Evolutionary conservation across 1,140 invertebrate species (phyloP), one percentile per base, ranked within the genome.

Genomic region (Colletes latitarsis): DNA sequence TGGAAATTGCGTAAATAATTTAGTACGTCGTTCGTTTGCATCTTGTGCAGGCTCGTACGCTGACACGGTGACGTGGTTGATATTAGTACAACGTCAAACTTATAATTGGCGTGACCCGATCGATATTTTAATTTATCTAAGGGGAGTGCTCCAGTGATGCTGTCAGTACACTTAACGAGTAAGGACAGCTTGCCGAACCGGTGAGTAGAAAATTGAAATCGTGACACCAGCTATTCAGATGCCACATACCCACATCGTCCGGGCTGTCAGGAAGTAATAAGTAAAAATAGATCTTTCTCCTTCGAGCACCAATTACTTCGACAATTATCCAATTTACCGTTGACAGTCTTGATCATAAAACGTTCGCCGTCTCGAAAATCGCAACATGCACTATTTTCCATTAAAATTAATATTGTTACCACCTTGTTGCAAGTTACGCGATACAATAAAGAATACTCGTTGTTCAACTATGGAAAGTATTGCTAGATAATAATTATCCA

Each of bases 71-170:
- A 89, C 89, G 84, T 83, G 82, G 84, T 84, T 84, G 83, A 89
- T 89, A 91, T 92, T 92, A 92, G 88, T 91, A 89, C 84, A 86
- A 86, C 88, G 91, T 92, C 89, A 89, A 92, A 92, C 88, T 90
- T 91, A 91, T 93, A 92, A 92, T 93, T 92, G 92, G 90, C 90
- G 89, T 84, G 87, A 89, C 88, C 88, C 87, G 90, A 93, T 93
- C 91, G 91, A 93, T 93, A 92, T 92, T 93, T 92, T 92, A 92
- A 93, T 93, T 92, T 93, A 91, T 92, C 89, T 89, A 92, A 91
- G 88, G 88, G 90, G 86, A 86, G 83, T 82, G 89, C 82, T 85
- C 85, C 89, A 85, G 83, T 90, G 88, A 89, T 85, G 89, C 90
- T 92, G 90, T 92, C 90, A 91, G 90, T 89, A 83, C 84, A 82